Evolutionary conservation across 2,888 invertebrate genomes (phyloP).

Genomic region (Encarsia formosa): DNA sequence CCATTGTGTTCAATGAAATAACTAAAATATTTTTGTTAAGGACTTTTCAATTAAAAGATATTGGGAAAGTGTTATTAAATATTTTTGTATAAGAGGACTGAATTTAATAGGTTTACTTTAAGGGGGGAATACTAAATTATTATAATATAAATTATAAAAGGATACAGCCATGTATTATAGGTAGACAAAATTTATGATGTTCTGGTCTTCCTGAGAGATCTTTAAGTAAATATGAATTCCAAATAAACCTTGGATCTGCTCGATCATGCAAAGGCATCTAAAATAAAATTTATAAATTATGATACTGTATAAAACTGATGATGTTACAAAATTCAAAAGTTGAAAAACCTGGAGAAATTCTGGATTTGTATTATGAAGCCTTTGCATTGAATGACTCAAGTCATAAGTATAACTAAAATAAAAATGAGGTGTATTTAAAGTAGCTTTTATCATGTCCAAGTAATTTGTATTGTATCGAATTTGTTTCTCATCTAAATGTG

Average conservation of each 20-base stretch:
- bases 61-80: too few species aligned
- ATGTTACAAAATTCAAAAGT: slow-evolving; percentile 8
- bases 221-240: slow-evolving; percentile 82
- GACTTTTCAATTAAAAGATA: slow-evolving; percentile 15
- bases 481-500: slow-evolving; percentile 81
- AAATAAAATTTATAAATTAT: slow-evolving; percentile 11
- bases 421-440: slow-evolving; percentile 78
- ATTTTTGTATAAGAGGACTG: not conserved
- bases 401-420: slow-evolving; percentile 96
- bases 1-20: slow-evolving; percentile 74
- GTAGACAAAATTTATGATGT: slow-evolving; percentile 76
- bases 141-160: slow-evolving; percentile 44
- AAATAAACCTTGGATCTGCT: slow-evolving; percentile 86
- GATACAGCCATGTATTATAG: slow-evolving; percentile 89
- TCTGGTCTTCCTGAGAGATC: slow-evolving; percentile 70
- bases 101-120: not conserved
- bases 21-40: slow-evolving; percentile 48
- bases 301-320: slow-evolving; percentile 3
- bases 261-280: slow-evolving; percentile 72
- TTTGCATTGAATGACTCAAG: slow-evolving; percentile 85
- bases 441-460: slow-evolving; percentile 76
- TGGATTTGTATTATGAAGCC: slow-evolving; percentile 76
- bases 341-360: slow-evolving; percentile 79
- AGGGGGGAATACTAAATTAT: not conserved
- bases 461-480: slow-evolving; percentile 80